Evolutionary conservation across 1,140 invertebrate species (phyloP).

Genomic region (Papilio xuthus): DNA sequence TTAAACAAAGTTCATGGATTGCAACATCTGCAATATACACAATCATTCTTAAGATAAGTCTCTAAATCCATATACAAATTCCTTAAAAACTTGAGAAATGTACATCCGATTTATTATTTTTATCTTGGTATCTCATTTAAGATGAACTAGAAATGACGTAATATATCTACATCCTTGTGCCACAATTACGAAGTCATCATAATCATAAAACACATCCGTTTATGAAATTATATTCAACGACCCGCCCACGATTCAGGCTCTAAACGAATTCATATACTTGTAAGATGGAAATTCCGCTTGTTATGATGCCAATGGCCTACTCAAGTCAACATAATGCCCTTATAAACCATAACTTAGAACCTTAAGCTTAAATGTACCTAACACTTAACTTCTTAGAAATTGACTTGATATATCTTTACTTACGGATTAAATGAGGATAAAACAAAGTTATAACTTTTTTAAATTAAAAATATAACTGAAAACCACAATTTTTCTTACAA

Average conservation of each 20-base stretch:
- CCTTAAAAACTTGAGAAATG: too few relatives aligned
- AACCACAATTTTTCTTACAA: not conserved
- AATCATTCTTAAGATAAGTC: too few relatives aligned
- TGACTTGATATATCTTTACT: not conserved
- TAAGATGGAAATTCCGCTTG: constrained; percentile 7
- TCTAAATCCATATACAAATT: too few relatives aligned
- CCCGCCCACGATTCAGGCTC: not conserved
- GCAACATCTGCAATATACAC: too few relatives aligned
- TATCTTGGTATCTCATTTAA: not conserved
- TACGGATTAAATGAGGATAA: too few relatives aligned
- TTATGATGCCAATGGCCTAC: not conserved
- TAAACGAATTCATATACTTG: constrained; percentile 4
- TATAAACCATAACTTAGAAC: not conserved
- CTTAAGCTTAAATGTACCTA: not conserved
- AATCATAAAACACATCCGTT: constrained; percentile 1
- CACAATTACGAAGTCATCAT: not conserved
- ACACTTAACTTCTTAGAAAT: not conserved
- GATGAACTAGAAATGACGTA: not conserved
- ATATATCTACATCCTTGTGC: not conserved
- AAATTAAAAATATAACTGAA: too few relatives aligned
- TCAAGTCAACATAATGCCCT: not conserved
- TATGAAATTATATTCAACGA: not conserved
- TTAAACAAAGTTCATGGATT: too few relatives aligned
- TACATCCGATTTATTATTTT: not conserved
- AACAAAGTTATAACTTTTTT: too few relatives aligned